Base-by-base conservation (phyloP, 2,113 vertebrate genomes). In the Pao palembangensis region DNA sequence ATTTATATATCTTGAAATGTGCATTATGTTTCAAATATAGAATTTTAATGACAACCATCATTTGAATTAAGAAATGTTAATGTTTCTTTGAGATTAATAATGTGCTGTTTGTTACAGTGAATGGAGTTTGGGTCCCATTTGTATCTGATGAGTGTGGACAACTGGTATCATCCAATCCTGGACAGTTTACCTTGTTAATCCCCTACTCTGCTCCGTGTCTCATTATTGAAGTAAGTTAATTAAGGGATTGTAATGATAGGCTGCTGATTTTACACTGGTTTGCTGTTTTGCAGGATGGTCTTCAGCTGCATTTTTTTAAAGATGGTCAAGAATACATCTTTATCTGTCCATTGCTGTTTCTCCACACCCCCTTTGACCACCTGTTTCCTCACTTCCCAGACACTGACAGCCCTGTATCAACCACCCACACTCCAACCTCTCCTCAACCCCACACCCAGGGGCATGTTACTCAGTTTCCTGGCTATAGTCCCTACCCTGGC, bases 131-230 rank as follows among this genome's bases (percentile, higher is more conserved):
- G 84, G 18, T 53, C 55, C 83, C 85, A 1, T 85, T 90, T 73
- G 55, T 89, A 5, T 89, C 87, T 17, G 62, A 67, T 2, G 53
- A 73, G 1, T 92, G 90, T 73, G 88, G 85, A 0, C 51, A 74
- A 62, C 70, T 17, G 19, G 12, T 82, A 2, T 16, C 62, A 11
- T 82, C 81, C 3, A 44, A 61, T 3, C 38, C 71, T 51, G 79
- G 76, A 20, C 14, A 79, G 15, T 19, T 75, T 0, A 43, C 74
- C 4, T 80, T 90, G 55, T 81, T 87, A 44, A 68, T 83, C 51
- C 55, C 78, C 31, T 75, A 63, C 49, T 53, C 8, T 19, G 82
- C 81, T 8, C 51, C 64, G n/a, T 91, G 89, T 66, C 46, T 88
- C 38, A 80, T 53, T 12, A 4, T 5, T 34, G 43, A n/a, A 55